These are phyloP conservation scores for Dunckerocampus dactyliophorus DNA, from an alignment of 2,113 vertebrate species.

Conservation along the genomic window DNA sequence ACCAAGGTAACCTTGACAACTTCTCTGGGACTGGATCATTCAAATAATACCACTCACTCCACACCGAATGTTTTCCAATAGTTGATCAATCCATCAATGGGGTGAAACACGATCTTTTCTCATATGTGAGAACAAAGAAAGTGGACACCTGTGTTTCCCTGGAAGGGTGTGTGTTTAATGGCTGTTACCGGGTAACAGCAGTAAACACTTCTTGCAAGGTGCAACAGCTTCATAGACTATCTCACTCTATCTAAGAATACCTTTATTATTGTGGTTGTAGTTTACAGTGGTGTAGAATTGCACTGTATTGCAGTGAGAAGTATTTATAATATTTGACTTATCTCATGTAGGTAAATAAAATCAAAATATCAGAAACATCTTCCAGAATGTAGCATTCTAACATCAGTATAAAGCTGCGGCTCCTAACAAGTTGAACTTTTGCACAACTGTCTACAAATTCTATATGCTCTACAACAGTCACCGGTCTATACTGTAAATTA, in stretches of 20 bases:
- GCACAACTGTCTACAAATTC: too few relatives aligned
- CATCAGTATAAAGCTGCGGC: too few relatives aligned
- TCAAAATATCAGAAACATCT: too few relatives aligned
- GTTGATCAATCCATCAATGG: constrained; percentile 38
- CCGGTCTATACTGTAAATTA: too few relatives aligned
- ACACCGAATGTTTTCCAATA: constrained; percentile 30
- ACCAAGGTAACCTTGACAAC: constrained; percentile 71
- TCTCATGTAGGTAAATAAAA: too few relatives aligned
- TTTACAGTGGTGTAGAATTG: too few relatives aligned
- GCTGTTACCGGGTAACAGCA: constrained; percentile 47
- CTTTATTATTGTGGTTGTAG: not conserved
- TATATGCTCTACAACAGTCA: too few relatives aligned
- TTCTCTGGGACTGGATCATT: constrained; percentile 63
- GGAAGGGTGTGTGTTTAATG: constrained; percentile 26
- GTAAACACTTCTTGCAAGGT: constrained; percentile 27
- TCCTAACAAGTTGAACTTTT: too few relatives aligned
- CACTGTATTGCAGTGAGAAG: not conserved
- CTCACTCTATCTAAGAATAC: too few relatives aligned
- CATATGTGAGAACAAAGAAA: constrained; percentile 42
- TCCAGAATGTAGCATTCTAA: too few relatives aligned
- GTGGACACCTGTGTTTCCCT: constrained; percentile 50
- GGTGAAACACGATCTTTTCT: constrained; percentile 36
- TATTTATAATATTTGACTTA: too few relatives aligned
- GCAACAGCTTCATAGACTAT: not conserved
- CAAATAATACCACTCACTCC: constrained; percentile 44